phyloP scores from a whole-genome alignment of 2,888 invertebrate species.

The Xestia xanthographa region DNA sequence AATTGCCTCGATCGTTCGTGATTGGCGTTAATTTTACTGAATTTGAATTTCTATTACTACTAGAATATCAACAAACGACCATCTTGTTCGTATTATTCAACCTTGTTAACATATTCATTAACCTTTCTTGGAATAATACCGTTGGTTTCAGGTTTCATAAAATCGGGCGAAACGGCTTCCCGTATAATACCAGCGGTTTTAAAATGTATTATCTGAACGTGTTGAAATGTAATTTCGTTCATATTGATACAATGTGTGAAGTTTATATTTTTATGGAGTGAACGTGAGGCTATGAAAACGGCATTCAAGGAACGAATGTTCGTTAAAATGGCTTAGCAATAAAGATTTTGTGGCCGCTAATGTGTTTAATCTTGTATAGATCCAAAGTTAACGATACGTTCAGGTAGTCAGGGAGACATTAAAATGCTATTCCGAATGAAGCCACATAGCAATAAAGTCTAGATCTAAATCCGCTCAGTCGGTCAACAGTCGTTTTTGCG shows the following conservation, averaged over 20 bases:
- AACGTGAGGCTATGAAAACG: constrained; percentile 65
- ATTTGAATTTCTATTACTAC: constrained; percentile 40
- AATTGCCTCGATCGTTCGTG: constrained; percentile 17
- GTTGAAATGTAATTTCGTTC: constrained; percentile 54
- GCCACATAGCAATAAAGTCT: constrained; percentile 13
- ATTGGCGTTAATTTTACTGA: constrained; percentile 39
- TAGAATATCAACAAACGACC: constrained; percentile 26
- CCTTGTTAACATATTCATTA: constrained; percentile 27
- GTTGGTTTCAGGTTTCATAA: constrained; percentile 20
- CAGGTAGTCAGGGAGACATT: constrained; percentile 32
- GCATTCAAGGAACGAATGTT: constrained; percentile 61
- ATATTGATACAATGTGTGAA: constrained; percentile 66
- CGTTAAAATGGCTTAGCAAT: constrained; percentile 62
- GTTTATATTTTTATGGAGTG: constrained; percentile 65
- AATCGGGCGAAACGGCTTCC: constrained; percentile 26
- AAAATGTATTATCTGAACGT: constrained; percentile 56
- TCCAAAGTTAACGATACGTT: constrained; percentile 40
- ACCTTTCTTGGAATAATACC: constrained; percentile 26
- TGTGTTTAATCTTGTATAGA: constrained; percentile 57
- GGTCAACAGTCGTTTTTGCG: constrained; percentile 9
- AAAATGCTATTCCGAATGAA: constrained; percentile 27
- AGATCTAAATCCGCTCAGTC: constrained; percentile 25
- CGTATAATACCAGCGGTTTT: constrained; percentile 32
- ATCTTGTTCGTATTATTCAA: constrained; percentile 27
- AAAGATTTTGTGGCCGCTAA: constrained; percentile 62